Base-by-base conservation (phyloP, 2,797 vertebrate genomes). In the Sorex maritimensis region DNA sequence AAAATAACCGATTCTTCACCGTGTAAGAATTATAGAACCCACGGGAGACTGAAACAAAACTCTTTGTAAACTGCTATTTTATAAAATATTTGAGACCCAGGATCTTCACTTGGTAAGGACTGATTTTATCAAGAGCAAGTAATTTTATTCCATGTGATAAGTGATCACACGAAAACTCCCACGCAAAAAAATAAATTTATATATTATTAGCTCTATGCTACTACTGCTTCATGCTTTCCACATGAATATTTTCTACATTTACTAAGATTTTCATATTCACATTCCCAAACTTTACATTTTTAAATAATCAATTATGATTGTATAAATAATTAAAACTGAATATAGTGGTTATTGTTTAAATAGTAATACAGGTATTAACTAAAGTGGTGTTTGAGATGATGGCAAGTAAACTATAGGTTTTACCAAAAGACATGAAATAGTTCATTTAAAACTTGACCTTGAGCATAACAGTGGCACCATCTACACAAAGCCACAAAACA, bases 131-230 rank as follows among this genome's bases (percentile, higher is more conserved):
- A 75, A 9, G 34, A 34, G 65, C 12, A 79, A 81, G 65, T 79
- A n/a, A 58, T 14, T 34, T 69, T 87, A 30, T 44, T 65, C 85
- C 65, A 21, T 75, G 65, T 17, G 1, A 8, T 28, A 75, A 90
- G 68, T n/a, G 17, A 2, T 79, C 41, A 71, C 7, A 74, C 2
- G n/a, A 67, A 92, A 88, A 68, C 2, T 49, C 30, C 9, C 46
- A 61, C 14, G 23, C 4, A 88, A 85, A 78, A 72, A 61, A 92
- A 87, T 80, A 49, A 8, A 52, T 83, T 91, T 7, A 78, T 3
- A 28, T 55, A 77, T 86, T 79, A 92, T 28, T 87, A 85, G 8
- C 13, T 44, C 49, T 52, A 52, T 14, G 78, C 23, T 82, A n/a
- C 6, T 61, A 10, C 52, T 68, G 6, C 24, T 34, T 91, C 12